Percentiles rank a stretch among this genome's conserved stretches.
Conservation (phyloP, 2,113 vertebrate species). For the zebrafish (Danio rerio) region DNA sequence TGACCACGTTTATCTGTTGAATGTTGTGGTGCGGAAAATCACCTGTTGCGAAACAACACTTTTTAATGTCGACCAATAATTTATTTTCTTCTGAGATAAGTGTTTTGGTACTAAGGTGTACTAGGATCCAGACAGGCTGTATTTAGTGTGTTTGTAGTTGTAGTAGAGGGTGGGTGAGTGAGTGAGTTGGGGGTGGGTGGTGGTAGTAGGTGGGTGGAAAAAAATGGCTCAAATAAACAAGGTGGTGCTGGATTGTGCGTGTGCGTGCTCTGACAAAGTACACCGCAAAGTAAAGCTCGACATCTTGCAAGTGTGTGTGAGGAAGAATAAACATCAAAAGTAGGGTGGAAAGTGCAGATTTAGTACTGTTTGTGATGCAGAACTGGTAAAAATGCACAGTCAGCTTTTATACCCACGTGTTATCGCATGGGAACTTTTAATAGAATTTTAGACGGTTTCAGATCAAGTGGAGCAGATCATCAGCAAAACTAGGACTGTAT, state of each 20-base stretch:
- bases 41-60: conserved; percentile 26
- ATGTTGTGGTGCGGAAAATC: not conserved
- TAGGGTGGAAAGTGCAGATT: not conserved
- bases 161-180: not conserved
- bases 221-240: conserved; percentile 38
- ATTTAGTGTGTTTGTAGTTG: conserved; percentile 13
- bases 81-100: not conserved
- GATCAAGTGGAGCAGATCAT: not conserved
- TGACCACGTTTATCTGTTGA: conserved; percentile 6
- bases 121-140: not conserved
- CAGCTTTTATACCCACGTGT: not conserved
- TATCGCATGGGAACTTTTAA: not conserved
- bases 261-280: not conserved
- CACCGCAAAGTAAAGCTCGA: conserved; percentile 8
- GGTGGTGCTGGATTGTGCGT: conserved; percentile 25
- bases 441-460: not conserved
- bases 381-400: not conserved
- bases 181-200: conserved; percentile 18
- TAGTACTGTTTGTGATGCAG: not conserved
- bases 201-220: conserved; percentile 14
- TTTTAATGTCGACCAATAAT: not conserved
- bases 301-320: conserved; percentile 20
- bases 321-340: not conserved
- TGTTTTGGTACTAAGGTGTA: not conserved
- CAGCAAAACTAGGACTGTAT: not conserved